A percentile compares a stretch with the other conserved stretches of the same genome.
These are phyloP conservation scores for Ormyrus labotus DNA, from an alignment of 2,888 invertebrate species.

Conservation along the genomic window DNA sequence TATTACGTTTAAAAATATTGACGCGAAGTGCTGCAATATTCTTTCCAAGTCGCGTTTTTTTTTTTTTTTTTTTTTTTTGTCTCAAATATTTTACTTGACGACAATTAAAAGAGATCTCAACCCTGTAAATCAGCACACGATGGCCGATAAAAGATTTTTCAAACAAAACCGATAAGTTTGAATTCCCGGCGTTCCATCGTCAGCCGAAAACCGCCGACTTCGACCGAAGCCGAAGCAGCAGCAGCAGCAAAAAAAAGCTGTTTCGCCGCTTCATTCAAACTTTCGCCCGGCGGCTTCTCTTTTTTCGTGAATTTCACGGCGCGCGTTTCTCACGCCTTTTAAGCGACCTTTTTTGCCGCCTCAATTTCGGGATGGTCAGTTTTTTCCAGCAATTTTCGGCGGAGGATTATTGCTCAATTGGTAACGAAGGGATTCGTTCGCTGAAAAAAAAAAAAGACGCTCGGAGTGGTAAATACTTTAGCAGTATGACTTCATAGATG, in stretches of 20 bases:
- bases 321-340: slow-evolving; percentile 33
- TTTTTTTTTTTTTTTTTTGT: no score
- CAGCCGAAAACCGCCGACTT: no score
- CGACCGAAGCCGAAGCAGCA: neutral
- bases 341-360: neutral
- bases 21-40: slow-evolving; percentile 2
- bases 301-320: neutral
- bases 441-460: no score
- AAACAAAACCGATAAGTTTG: no score
- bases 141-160: no score
- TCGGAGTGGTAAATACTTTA: neutral
- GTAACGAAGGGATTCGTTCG: no score
- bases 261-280: slow-evolving; percentile 45
- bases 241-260: neutral
- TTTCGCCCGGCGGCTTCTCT: neutral
- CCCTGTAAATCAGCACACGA: no score
- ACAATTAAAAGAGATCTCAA: no score
- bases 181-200: no score
- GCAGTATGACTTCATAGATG: neutral
- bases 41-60: neutral
- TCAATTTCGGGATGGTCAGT: neutral
- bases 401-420: no score
- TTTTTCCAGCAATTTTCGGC: neutral
- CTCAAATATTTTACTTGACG: no score
- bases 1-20: slow-evolving; percentile 28